phyloP scores from a whole-genome alignment of 2,113 vertebrate genomes.

The Crotalus helleri region DNA sequence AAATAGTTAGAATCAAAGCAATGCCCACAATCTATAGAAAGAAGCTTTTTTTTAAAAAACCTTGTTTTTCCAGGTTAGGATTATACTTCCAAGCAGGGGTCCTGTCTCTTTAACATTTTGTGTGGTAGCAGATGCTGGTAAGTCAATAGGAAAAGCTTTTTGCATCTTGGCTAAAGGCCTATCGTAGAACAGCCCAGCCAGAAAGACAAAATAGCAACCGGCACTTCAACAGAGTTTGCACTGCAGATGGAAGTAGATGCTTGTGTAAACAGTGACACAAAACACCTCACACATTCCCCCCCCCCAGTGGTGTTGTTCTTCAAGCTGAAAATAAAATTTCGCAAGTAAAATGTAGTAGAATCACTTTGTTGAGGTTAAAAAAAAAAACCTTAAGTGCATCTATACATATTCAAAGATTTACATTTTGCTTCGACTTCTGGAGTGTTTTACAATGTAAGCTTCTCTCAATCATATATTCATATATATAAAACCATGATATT shows the following conservation, averaged over 20 bases:
- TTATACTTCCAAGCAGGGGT: neutral
- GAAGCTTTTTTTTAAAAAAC: neutral
- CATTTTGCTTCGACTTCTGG: neutral
- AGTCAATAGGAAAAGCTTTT: neutral
- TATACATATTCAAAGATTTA: neutral
- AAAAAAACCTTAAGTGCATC: neutral
- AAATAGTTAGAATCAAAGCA: neutral
- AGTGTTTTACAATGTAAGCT: neutral
- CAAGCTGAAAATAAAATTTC: neutral
- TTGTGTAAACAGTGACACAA: neutral
- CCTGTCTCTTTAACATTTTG: neutral
- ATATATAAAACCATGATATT: neutral
- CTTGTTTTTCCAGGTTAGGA: neutral
- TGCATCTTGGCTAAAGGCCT: neutral
- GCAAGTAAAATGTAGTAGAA: neutral
- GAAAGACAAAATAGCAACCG: neutral
- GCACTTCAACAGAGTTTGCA: neutral
- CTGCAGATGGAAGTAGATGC: neutral
- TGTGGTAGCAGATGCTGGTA: neutral
- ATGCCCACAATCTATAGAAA: neutral
- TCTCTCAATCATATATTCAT: no score
- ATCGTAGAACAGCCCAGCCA: neutral
- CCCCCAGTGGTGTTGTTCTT: neutral
- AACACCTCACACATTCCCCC: neutral
- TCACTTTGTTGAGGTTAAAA: neutral